Evolutionary conservation across 2,888 invertebrate genomes (phyloP).

Genomic region (Scaptomyza caliginosa): DNA sequence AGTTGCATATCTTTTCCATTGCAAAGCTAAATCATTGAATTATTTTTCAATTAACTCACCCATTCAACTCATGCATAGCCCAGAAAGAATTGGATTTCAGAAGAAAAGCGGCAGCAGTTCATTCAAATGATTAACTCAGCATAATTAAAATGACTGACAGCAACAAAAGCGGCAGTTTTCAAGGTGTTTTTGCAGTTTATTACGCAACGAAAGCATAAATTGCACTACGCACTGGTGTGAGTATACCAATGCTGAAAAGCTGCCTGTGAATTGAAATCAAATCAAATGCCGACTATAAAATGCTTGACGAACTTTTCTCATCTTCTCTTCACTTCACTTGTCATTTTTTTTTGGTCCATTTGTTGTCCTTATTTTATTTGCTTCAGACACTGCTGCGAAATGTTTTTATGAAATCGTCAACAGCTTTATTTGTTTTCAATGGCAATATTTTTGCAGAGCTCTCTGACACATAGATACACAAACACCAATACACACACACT

Average conservation of each 20-base stretch:
- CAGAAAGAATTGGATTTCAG: not conserved
- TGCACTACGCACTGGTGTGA: slow-evolving; percentile 29
- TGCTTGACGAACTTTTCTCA: slow-evolving; percentile 50
- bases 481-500: slow-evolving; percentile 13
- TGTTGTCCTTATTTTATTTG: slow-evolving; percentile 5
- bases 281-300: slow-evolving; percentile 69
- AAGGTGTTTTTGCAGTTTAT: slow-evolving; percentile 31
- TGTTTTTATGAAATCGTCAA: slow-evolving; percentile 76
- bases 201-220: slow-evolving; percentile 29
- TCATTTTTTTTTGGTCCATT: not conserved
- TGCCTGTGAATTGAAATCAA: slow-evolving; percentile 66
- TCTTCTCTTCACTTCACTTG: not conserved
- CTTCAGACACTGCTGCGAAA: slow-evolving; percentile 9
- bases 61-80: no score
- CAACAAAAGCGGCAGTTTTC: slow-evolving; percentile 11
- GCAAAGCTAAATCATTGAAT: not conserved
- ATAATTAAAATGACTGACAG: slow-evolving; percentile 53
- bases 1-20: no score
- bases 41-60: not conserved
- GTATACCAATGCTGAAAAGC: slow-evolving; percentile 6
- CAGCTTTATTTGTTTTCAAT: slow-evolving; percentile 80
- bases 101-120: slow-evolving; percentile 10
- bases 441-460: slow-evolving; percentile 68
- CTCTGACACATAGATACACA: slow-evolving; percentile 27
- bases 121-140: slow-evolving; percentile 47